Evolutionary conservation across 2,888 invertebrate species (phyloP), one percentile per base, ranked within the genome.

Genomic region (Polydrusus cervinus): DNA sequence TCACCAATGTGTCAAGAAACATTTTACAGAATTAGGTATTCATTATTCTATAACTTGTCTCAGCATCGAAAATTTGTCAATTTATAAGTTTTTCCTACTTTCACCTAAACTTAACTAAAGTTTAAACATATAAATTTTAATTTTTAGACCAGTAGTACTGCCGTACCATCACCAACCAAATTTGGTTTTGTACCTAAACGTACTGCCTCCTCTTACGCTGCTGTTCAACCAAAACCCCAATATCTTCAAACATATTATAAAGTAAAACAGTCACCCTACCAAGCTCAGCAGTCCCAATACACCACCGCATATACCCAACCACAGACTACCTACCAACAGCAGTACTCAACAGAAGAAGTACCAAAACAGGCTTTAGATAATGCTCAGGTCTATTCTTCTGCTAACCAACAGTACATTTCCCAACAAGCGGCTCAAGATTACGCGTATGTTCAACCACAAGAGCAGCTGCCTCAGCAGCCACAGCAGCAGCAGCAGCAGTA

Each of bases 181-280:
- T 84, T 79, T 70, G 84, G 85, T 9, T 85, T 84, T 64, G 80
- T 84, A 6, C 83, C 84, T 0, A 76, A 77, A 7, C 83, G 83
- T 78, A 83, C 84, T 1, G 74, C 79, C 1, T 67, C 78, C 3
- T 79, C 81, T 38, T 85, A 85, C 70, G 77, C 79, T 43, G 82
- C 82, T 57, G 79, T 80, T 57, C 78, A 80, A 76, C 83, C 83
- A 8, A 82, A 79, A 71, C 65, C 73, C 30, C 73, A 65, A 16
- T 82, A 82, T 73, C 75, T 79, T 14, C 81, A 80, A 75, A 78
- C 79, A 13, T 79, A 79, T 25, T 79, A 77, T 68, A 49, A 34
- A 68, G 78, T 76, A 14, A 64, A 72, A 49, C 11, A 40, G 11
- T 18, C 70, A 10, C 13, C 30, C 8, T 14, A 40, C 34, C 45